Evolutionary conservation across 2,888 invertebrate species (phyloP), one percentile per base, ranked within the genome.

Genomic region (Archaeoteleia sp.): DNA sequence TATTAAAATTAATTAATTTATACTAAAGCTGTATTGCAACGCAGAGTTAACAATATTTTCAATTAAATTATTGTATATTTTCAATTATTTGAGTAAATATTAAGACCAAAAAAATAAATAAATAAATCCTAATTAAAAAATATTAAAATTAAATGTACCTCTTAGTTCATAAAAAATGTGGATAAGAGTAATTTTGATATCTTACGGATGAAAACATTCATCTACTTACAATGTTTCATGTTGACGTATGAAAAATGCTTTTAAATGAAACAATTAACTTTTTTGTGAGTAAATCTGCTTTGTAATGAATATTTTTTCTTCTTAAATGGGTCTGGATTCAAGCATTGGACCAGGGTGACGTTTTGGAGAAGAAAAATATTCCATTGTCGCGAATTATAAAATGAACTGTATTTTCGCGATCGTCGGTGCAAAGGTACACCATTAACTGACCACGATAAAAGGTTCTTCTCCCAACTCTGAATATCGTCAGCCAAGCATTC

Each of bases 401-500:
- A 46, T 49, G 54, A 58, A 58, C 55, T 34, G 14, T 27, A 53
- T 30, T 42, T 15, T 17, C 1, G 53, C 57, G 53, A 65, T 55
- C 55, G 45, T 40, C 30, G 51, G 43, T 43, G 49, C 55, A 54
- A 60, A 43, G 42, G 49, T 61, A 49, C 60, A 57, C 67, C 53
- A 67, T 62, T 67, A 67, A 71, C 68, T 73, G 71, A 73, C 71
- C 73, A 66, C 67, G 48, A 74, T 67, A 67, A 68, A 70, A 54
- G 60, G 27, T 48, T 55, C 61, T 46, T 42, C 45, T 30, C 68
- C 15, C 43, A 49, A 35, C 29, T 20, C 57, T 67, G 57, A 66
- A 66, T 65, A 60, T 63, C 58, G 40, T 3, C 17, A 9, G 34
- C 25, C 67, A 67, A 74, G 69, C 75, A 67, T 68, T 75, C 79